phyloP scores from a whole-genome alignment of 1,140 invertebrate species.

The Proales similis region DNA sequence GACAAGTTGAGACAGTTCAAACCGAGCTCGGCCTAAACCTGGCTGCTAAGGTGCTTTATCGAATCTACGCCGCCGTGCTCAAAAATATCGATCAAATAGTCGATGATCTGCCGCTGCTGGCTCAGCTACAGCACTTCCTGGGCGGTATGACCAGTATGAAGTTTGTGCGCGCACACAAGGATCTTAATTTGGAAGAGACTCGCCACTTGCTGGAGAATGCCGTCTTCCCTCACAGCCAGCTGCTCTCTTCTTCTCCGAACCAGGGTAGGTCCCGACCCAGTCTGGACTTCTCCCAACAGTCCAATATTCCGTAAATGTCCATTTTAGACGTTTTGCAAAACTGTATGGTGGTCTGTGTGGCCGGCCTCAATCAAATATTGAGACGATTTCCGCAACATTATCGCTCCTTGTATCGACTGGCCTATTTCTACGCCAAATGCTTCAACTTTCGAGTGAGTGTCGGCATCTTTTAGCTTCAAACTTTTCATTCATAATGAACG shows the following conservation, averaged over 20 bases:
- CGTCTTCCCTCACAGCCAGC: conserved; percentile 1
- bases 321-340: conserved; percentile 23
- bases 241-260: conserved; percentile 3
- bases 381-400: conserved; percentile 33
- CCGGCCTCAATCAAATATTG: conserved; percentile 28
- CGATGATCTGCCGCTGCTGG: not conserved
- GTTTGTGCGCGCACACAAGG: conserved; percentile 29
- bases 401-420: conserved; percentile 19
- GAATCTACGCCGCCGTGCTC: conserved; percentile 16
- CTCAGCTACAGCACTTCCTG: conserved; percentile 18
- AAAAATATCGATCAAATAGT: conserved; percentile 3
- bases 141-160: conserved; percentile 10
- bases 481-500: not conserved
- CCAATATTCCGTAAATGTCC: not conserved
- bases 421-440: conserved; percentile 30
- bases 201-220: conserved; percentile 17
- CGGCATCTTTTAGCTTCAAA: not conserved
- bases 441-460: conserved; percentile 13
- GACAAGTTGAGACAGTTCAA: not conserved
- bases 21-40: not conserved
- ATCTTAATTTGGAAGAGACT: conserved; percentile 28
- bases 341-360: conserved; percentile 24
- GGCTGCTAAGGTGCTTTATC: conserved; percentile 8
- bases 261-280: too few species aligned
- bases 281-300: not conserved